phyloP scores from a whole-genome alignment of 2,888 invertebrate species.

The Philonicus albiceps region DNA sequence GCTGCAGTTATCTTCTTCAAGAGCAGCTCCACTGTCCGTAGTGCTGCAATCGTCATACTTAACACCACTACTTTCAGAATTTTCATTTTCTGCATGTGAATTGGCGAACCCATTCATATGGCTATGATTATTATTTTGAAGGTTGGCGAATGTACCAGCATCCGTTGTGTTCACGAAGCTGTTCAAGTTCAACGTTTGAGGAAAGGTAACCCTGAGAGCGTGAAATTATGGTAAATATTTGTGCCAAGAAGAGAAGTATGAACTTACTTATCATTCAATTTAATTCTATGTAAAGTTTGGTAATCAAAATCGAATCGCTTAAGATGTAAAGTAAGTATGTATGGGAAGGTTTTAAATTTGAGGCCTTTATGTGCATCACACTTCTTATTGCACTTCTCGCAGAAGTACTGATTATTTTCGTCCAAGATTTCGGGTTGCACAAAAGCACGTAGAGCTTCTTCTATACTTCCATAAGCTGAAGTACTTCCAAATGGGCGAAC shows the following conservation, averaged over 20 bases:
- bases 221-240: neutral
- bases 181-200: constrained; percentile 80
- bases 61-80: constrained; percentile 59
- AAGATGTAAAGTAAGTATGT: constrained; percentile 83
- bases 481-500: constrained; percentile 82
- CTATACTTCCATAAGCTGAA: constrained; percentile 80
- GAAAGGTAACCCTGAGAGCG: constrained; percentile 76
- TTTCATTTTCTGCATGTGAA: constrained; percentile 62
- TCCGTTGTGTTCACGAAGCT: constrained; percentile 68
- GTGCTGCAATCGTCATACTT: constrained; percentile 73
- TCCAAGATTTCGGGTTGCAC: constrained; percentile 84
- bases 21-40: constrained; percentile 73
- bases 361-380: constrained; percentile 91
- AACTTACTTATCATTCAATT: constrained; percentile 82
- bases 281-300: constrained; percentile 81
- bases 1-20: constrained; percentile 69
- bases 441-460: constrained; percentile 84
- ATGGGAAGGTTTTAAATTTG: constrained; percentile 86
- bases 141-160: constrained; percentile 49
- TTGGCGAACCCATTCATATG: constrained; percentile 52
- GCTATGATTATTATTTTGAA: constrained; percentile 52
- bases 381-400: constrained; percentile 85
- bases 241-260: neutral
- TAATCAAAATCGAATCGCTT: constrained; percentile 92
- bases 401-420: constrained; percentile 85